A percentile compares a stretch with the other conserved stretches of the same genome.
Conservation (phyloP, 2,113 vertebrate genomes). For the Gnathonemus longibarbis region DNA sequence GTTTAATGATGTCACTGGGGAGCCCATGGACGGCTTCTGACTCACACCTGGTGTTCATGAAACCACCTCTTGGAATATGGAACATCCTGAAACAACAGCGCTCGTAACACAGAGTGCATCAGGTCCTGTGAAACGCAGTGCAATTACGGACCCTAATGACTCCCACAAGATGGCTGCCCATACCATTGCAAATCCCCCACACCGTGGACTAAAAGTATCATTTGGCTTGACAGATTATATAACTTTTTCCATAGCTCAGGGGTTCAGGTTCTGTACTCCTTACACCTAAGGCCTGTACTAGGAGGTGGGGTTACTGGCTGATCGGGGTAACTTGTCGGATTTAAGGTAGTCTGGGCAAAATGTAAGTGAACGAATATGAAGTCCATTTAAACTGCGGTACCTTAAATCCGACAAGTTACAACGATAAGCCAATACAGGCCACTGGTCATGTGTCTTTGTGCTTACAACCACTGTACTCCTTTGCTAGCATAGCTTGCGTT, state of each 20-base stretch:
- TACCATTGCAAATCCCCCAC: neutral
- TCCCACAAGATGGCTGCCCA: neutral
- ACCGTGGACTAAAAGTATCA: neutral
- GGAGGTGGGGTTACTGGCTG: too few species aligned
- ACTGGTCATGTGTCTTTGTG: too few species aligned
- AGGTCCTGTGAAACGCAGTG: neutral
- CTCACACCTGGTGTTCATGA: neutral
- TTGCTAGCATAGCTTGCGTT: neutral
- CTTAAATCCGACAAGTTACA: too few species aligned
- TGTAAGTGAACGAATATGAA: too few species aligned
- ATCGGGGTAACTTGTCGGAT: too few species aligned
- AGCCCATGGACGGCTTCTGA: neutral
- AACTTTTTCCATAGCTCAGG: neutral
- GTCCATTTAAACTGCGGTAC: too few species aligned
- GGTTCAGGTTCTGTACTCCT: neutral
- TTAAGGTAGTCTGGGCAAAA: too few species aligned
- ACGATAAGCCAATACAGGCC: too few species aligned
- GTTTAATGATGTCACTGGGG: neutral
- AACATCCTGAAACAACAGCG: neutral
- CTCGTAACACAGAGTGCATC: neutral
- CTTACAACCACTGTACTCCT: neutral
- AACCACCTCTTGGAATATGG: neutral
- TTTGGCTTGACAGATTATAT: neutral
- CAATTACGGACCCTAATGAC: neutral
- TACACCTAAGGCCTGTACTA: too few species aligned